A percentile compares a stretch with the other conserved stretches of the same genome.
These are phyloP conservation scores for Tragelaphus eurycerus DNA, from an alignment of 2,797 vertebrate species.

Conservation along the genomic window DNA sequence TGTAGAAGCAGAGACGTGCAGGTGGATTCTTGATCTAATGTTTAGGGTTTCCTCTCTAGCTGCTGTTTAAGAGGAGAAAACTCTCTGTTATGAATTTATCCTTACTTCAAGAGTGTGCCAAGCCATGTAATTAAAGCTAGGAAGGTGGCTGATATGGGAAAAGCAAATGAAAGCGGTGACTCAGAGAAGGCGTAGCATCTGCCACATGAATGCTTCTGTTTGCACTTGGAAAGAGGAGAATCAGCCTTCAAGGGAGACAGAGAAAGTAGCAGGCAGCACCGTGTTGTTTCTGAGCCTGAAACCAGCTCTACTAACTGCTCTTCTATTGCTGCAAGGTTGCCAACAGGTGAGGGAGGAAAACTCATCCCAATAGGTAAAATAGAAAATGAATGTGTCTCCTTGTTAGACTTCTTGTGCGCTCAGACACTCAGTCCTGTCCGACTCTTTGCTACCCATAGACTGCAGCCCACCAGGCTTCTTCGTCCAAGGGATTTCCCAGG, in stretches of 20 bases:
- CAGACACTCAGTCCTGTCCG: not conserved
- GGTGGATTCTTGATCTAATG: constrained; percentile 23
- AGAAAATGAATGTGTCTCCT: not conserved
- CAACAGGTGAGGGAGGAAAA: not conserved
- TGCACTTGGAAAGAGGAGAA: not conserved
- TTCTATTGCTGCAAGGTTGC: not conserved
- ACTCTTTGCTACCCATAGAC: not conserved
- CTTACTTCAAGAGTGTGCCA: constrained; percentile 30
- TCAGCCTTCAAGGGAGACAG: not conserved
- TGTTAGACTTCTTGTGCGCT: not conserved
- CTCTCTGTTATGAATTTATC: constrained; percentile 30
- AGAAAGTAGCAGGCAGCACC: not conserved
- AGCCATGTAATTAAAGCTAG: constrained; percentile 50
- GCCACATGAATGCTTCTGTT: not conserved
- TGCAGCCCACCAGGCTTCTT: not conserved
- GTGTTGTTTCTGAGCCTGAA: not conserved
- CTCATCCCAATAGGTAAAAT: not conserved
- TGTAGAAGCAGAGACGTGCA: not conserved
- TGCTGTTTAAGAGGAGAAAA: constrained; percentile 8
- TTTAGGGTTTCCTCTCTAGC: constrained; percentile 23
- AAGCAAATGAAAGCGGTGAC: constrained; percentile 51
- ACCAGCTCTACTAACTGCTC: not conserved
- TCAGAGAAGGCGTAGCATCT: not conserved
- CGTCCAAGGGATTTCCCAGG: not conserved
- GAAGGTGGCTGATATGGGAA: not conserved